Evolutionary conservation across 2,888 invertebrate genomes (phyloP), one percentile per base, ranked within the genome.

Genomic region (Rotaria macrura): DNA sequence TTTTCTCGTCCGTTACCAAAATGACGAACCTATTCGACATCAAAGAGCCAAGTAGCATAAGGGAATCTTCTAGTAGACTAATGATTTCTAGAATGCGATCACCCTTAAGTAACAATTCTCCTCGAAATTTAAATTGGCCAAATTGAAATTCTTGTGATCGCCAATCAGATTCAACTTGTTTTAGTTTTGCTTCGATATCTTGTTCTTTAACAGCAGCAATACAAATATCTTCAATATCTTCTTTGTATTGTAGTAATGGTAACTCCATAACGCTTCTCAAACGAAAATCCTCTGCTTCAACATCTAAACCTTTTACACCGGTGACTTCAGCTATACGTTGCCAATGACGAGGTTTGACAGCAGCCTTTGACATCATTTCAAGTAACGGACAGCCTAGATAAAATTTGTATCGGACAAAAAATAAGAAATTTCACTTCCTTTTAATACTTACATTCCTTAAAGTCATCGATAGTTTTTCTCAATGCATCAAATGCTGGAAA

Each of bases 121-220:
- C 97, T 20, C 97, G 93, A 89, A 95, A 96, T 91, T 97, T 97
- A 90, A 97, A 97, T 17, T 94, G 94, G 93, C 95, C 95, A 90
- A 97, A 97, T 0, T 95, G 95, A 85, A 97, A 92, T 89, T 96
- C 96, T 86, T 90, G 89, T 0, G 94, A 94, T 0, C 94, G 93
- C 97, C 97, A 97, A 91, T 97, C 97, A 89, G 95, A 95, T 0
- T 96, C 96, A 0, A 97, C 96, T 87, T 95, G 95, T 87, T 96
- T 93, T 86, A 97, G 91, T 91, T 97, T 97, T 0, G 96, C 96
- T 92, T 97, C 97, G 87, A 97, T 97, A 89, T 97, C 97, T 89
- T 96, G 95, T 90, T 97, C 97, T 91, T 97, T 97, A 94, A 96
- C 95, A 0, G 97, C 97, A 65, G 96, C 96, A 90, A 97, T 97